Conservation (phyloP, 2,113 vertebrate genomes). For the Helogale parvula region DNA sequence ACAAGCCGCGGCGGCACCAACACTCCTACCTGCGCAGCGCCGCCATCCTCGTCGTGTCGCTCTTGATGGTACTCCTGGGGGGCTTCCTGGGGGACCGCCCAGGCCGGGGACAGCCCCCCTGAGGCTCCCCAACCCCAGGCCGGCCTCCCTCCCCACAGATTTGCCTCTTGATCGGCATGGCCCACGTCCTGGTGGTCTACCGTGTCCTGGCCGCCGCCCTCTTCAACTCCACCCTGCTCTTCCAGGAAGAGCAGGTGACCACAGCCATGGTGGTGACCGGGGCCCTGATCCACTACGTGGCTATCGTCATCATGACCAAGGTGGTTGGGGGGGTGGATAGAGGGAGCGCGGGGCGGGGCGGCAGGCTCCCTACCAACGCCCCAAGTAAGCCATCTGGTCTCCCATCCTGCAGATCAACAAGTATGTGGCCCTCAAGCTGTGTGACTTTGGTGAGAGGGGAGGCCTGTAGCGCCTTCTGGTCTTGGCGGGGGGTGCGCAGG, state of each 20-base stretch:
- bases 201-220: conserved; percentile 86
- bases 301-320: conserved; percentile 93
- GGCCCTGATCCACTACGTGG: conserved; percentile 93
- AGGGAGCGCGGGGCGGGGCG: accelerated
- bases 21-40: conserved; percentile 90
- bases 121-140: background rate
- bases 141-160: conserved; percentile 82
- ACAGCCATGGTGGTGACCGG: conserved; percentile 86
- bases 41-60: conserved; percentile 86
- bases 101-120: accelerated
- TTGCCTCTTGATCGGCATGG: conserved; percentile 89
- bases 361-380: accelerated
- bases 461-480: background rate
- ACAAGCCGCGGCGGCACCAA: conserved; percentile 73
- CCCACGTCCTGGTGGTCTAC: conserved; percentile 91
- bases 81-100: accelerated
- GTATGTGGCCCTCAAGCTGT: conserved; percentile 89
- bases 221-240: conserved; percentile 74
- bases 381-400: background rate
- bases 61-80: conserved; percentile 87
- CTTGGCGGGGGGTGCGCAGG: accelerated
- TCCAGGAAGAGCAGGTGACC: conserved; percentile 86
- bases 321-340: conserved; percentile 26
- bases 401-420: conserved; percentile 89
- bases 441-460: conserved; percentile 88